A percentile compares a stretch with the other conserved stretches of the same genome.
Evolutionary conservation across 2,113 vertebrate species (phyloP).

Genomic region (Rhynchopsitta pachyrhyncha): DNA sequence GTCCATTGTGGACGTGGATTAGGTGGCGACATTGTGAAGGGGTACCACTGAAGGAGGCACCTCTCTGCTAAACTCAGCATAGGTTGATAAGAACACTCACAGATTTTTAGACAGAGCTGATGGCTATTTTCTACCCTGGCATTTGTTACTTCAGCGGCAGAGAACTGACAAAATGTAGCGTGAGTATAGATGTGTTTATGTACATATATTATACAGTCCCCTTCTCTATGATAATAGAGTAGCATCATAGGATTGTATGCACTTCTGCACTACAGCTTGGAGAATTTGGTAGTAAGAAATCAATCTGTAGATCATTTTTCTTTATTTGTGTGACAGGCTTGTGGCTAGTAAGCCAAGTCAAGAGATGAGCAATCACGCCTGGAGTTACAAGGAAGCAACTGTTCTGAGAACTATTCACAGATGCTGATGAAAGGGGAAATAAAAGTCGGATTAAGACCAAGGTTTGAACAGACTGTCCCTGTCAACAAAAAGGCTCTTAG

Average conservation of each 20-base stretch:
- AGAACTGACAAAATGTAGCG: neutral
- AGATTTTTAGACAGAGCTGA: neutral
- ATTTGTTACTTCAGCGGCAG: neutral
- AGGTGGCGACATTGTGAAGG: neutral
- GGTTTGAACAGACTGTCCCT: conserved; percentile 8
- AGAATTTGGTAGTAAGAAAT: neutral
- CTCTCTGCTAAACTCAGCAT: neutral
- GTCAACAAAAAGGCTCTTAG: neutral
- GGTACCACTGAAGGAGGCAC: neutral
- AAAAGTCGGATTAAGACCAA: neutral
- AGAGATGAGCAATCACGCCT: neutral
- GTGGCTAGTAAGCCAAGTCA: neutral
- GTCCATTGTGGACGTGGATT: neutral
- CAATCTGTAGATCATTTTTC: neutral
- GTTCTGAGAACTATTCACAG: neutral
- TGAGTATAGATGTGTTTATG: neutral
- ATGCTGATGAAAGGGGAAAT: neutral
- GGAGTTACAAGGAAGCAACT: conserved; percentile 5
- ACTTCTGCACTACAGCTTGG: neutral
- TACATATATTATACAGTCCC: neutral
- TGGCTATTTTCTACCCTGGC: neutral
- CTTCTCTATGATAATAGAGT: neutral
- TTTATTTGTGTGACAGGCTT: neutral
- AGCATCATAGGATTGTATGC: neutral
- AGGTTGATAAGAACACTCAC: neutral